Evolutionary conservation across 2,113 vertebrate species (phyloP).

Genomic region (Porphyrio hochstetteri): DNA sequence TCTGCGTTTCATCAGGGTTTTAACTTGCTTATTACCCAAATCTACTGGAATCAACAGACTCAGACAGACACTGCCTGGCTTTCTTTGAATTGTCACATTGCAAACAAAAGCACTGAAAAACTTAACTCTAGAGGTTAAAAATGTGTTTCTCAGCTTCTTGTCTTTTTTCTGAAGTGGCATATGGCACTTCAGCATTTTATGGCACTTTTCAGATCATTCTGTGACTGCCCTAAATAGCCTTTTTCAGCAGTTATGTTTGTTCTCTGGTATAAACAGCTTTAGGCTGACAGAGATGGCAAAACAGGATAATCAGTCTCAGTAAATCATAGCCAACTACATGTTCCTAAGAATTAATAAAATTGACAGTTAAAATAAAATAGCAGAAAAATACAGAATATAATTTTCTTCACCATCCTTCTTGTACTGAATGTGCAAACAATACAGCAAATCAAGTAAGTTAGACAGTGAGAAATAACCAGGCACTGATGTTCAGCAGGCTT

Average conservation of each 20-base stretch:
- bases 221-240: not conserved
- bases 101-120: slow-evolving; percentile 40
- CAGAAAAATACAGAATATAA: not conserved
- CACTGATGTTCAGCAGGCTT: not conserved
- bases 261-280: not conserved
- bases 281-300: not conserved
- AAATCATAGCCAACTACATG: not conserved
- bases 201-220: not conserved
- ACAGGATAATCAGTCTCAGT: not conserved
- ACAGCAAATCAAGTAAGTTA: not conserved
- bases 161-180: not conserved
- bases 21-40: not conserved
- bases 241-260: not conserved
- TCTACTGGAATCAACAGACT: not conserved
- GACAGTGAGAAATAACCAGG: not conserved
- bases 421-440: not conserved
- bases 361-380: not conserved
- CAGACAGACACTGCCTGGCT: not conserved
- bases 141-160: not conserved
- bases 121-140: not conserved
- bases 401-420: not conserved
- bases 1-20: slow-evolving; percentile 26
- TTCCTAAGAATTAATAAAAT: slow-evolving; percentile 4
- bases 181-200: not conserved
- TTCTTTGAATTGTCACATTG: not conserved